A percentile compares a stretch with the other conserved stretches of the same genome.
These are phyloP conservation scores for Gavialis gangeticus DNA, from an alignment of 2,113 vertebrate species.

Conservation along the genomic window DNA sequence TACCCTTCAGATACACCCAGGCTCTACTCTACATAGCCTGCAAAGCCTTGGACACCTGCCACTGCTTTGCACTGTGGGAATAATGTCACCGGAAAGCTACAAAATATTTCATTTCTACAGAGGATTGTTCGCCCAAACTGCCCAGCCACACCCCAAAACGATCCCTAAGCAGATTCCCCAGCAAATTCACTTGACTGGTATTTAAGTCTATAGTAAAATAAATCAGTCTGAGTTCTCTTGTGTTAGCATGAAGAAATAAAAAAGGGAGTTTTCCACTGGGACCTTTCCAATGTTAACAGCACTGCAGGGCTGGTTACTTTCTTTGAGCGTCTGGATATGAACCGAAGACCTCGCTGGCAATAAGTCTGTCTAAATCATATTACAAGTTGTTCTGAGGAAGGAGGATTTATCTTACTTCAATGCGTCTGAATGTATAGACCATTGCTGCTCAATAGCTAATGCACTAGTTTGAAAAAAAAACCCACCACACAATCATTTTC, in stretches of 20 bases:
- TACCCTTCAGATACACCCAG: not conserved
- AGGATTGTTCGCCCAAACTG: rapidly evolving
- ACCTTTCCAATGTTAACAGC: not conserved
- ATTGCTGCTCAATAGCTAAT: conserved; percentile 15
- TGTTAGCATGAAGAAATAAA: not conserved
- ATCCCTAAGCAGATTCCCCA: not conserved
- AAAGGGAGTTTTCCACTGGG: not conserved
- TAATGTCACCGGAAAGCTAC: not conserved
- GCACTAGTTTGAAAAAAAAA: not conserved
- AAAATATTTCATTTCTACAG: not conserved
- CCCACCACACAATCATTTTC: not conserved
- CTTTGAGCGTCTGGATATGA: conserved; percentile 39
- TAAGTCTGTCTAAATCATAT: conserved; percentile 29
- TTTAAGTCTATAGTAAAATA: not conserved
- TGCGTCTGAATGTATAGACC: not conserved
- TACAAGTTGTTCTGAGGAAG: conserved; percentile 8
- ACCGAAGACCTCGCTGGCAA: conserved; percentile 1
- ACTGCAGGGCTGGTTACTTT: not conserved
- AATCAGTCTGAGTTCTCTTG: not conserved
- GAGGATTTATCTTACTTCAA: conserved; percentile 28
- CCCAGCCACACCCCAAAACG: not conserved
- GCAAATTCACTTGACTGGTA: not conserved
- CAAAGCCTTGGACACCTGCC: not conserved
- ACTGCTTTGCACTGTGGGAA: not conserved
- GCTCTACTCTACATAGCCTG: not conserved